Base-by-base conservation (phyloP, 2,888 invertebrate species). In the Drosophila nigricruria region DNA sequence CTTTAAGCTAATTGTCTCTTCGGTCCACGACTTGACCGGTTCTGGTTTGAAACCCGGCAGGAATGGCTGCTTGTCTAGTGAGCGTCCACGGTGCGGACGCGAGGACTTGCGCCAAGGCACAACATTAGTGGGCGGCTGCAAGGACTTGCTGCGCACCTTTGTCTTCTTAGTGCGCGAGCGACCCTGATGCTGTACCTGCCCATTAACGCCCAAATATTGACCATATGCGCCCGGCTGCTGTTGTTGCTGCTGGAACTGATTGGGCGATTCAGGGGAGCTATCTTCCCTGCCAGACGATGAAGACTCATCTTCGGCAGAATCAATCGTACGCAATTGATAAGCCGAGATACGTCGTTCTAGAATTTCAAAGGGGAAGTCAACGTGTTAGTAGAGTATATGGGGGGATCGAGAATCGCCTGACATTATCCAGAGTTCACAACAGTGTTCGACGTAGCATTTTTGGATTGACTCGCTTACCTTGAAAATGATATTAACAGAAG, bases 1-100 rank as follows among this genome's bases (percentile, higher is more conserved):
- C 79, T 95, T 95, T 30, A 95, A 89, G 43, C 91, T 93, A 18
- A 95, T 93, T 76, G 94, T 94, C 92, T 96, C 95, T 84, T 96
- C 94, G 4, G 95, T 96, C 95, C 95, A 95, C 12, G 95, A 94
- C 84, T 94, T 93, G 53, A 93, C 89, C 47, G 92, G 92, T 57
- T 91, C 92, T 3, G 92, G 91, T 58, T 93, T 92, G 43, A 88
- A 93, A 5, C 92, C 92, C 0, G 92, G 92, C 30, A 91, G 76
- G 81, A 93, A 92, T 25, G 92, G 91, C 64, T 89, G 90, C 63
- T 92, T 92, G 42, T 93, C 95, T 91, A 95, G 60, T 90, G 95
- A 90, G 88, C 93, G 77, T 90, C 92, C 93, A 91, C 92, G 92
- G 57, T 91, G 78, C 5, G 92, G 91, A 47, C 91, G 91, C 14